phyloP scores from a whole-genome alignment of 2,888 invertebrate species.

The Monopis laevigella region DNA sequence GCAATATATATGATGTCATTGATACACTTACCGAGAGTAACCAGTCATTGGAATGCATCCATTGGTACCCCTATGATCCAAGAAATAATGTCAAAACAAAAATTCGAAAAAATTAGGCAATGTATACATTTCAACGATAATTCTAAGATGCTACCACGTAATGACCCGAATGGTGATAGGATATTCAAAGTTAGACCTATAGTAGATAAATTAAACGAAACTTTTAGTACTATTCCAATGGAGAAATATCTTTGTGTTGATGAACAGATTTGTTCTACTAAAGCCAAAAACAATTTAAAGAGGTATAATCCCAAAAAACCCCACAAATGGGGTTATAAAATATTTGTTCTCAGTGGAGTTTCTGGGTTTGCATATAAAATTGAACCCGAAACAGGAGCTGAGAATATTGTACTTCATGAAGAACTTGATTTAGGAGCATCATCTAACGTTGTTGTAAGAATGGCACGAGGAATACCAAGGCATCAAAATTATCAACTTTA shows the following conservation, averaged over 20 bases:
- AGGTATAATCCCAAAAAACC: slow-evolving; percentile 30
- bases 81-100: slow-evolving; percentile 1
- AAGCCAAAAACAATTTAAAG: slow-evolving; percentile 24
- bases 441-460: slow-evolving; percentile 23
- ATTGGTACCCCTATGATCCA: slow-evolving; percentile 5
- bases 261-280: too few relatives aligned
- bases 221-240: slow-evolving; percentile 17
- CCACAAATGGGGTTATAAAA: too few relatives aligned
- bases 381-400: slow-evolving; percentile 25
- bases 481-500: slow-evolving; percentile 24
- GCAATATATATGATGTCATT: slow-evolving; percentile 5
- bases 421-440: slow-evolving; percentile 25
- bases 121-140: slow-evolving; percentile 2
- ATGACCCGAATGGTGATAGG: background rate
- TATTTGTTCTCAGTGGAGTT: slow-evolving; percentile 27
- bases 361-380: slow-evolving; percentile 26
- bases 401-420: slow-evolving; percentile 18
- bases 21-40: background rate
- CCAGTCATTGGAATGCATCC: slow-evolving; percentile 1
- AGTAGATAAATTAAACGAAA: slow-evolving; percentile 14
- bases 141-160: slow-evolving; percentile 4
- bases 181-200: slow-evolving; percentile 2
- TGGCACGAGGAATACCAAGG: slow-evolving; percentile 24
- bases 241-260: slow-evolving; percentile 24
- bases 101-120: slow-evolving; percentile 2